phyloP scores from a whole-genome alignment of 1,140 invertebrate genomes.

The Penaeus japonicus region DNA sequence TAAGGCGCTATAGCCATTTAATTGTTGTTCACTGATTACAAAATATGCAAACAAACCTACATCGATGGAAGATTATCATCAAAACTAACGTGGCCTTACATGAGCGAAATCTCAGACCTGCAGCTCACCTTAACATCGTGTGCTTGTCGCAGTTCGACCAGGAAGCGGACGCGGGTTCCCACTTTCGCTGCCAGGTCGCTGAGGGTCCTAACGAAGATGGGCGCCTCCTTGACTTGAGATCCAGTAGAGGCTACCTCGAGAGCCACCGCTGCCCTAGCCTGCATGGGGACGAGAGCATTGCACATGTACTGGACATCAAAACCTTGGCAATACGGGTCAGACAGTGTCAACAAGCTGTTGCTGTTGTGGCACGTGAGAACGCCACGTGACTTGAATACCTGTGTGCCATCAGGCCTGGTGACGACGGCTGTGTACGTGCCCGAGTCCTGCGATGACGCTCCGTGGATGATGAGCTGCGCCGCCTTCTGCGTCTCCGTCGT shows the following conservation, averaged over 20 bases:
- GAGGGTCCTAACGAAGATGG: conserved; percentile 77
- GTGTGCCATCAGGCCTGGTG: conserved; percentile 64
- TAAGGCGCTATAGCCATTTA: too few relatives aligned
- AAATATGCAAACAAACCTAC: too few relatives aligned
- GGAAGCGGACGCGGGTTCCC: conserved; percentile 80
- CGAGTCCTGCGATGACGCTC: conserved; percentile 63
- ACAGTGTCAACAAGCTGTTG: neutral
- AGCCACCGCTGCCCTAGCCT: conserved; percentile 51
- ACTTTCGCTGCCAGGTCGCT: conserved; percentile 85
- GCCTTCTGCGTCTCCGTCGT: conserved; percentile 23
- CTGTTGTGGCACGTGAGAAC: too few relatives aligned
- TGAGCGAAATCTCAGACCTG: neutral
- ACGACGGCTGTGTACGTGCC: conserved; percentile 67
- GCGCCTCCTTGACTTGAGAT: conserved; percentile 69
- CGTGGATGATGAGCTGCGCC: conserved; percentile 62
- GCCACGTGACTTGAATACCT: neutral
- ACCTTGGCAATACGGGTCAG: neutral
- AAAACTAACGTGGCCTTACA: neutral
- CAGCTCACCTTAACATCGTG: conserved; percentile 76
- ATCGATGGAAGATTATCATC: too few relatives aligned
- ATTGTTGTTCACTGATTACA: too few relatives aligned
- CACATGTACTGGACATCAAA: too few relatives aligned
- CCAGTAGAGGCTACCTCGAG: conserved; percentile 32
- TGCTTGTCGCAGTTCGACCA: conserved; percentile 81
- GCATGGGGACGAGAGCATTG: neutral